Conservation (phyloP, 2,797 vertebrate species). For the Karalla daura region DNA sequence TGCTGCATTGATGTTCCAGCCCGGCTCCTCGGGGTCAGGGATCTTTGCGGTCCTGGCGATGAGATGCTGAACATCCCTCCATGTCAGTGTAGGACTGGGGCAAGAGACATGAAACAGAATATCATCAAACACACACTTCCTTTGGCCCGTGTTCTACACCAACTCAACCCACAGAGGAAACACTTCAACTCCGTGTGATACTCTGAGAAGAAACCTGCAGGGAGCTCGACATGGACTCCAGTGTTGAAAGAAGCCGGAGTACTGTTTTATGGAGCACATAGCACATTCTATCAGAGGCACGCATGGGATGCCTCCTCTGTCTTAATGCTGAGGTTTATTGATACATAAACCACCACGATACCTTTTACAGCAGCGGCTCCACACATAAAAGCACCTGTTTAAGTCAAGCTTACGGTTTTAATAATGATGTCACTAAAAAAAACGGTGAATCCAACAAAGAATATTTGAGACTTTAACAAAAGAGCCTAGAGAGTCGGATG, state of each 20-base stretch:
- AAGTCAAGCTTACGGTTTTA: constrained; percentile 74
- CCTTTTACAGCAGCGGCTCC: constrained; percentile 62
- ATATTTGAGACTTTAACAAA: constrained; percentile 80
- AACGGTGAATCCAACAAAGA: constrained; percentile 76
- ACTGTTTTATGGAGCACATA: constrained; percentile 36
- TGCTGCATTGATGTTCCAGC: constrained; percentile 81
- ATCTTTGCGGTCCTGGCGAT: constrained; percentile 84
- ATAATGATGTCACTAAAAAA: constrained; percentile 76
- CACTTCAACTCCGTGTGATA: constrained; percentile 62
- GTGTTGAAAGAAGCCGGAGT: constrained; percentile 33
- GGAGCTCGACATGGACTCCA: constrained; percentile 35
- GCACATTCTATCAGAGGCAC: constrained; percentile 35
- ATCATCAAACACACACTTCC: constrained; percentile 64
- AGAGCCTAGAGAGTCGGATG: constrained; percentile 75
- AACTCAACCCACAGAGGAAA: constrained; percentile 69
- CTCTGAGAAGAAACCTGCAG: constrained; percentile 54
- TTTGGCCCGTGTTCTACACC: constrained; percentile 55
- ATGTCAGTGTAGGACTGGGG: constrained; percentile 84
- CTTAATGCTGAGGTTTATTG: constrained; percentile 64
- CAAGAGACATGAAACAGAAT: constrained; percentile 75
- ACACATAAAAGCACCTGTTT: constrained; percentile 71
- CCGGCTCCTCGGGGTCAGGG: constrained; percentile 78
- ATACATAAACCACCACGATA: constrained; percentile 59
- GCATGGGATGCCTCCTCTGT: constrained; percentile 45
- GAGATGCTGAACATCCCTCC: constrained; percentile 85